Percentiles rank a stretch among this genome's conserved stretches.
These are phyloP conservation scores for Piprites chloris DNA, from an alignment of 2,113 vertebrate genomes.

Conservation along the genomic window DNA sequence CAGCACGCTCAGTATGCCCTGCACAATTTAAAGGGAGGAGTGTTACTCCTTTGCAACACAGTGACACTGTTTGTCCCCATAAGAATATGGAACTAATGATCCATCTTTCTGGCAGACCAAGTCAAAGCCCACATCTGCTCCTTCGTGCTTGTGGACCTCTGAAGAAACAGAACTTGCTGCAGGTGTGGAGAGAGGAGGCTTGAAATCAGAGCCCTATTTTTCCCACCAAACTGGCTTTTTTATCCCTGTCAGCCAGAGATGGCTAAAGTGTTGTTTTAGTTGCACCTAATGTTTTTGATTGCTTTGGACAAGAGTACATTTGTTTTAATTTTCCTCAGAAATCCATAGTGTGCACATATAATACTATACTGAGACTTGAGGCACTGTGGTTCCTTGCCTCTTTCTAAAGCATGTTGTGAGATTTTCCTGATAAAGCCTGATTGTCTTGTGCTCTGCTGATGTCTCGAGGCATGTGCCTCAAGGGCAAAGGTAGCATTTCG, in stretches of 20 bases:
- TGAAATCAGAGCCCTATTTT: not conserved
- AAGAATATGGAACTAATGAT: accelerated
- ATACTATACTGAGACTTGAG: not conserved
- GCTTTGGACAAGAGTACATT: not conserved
- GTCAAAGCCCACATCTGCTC: not conserved
- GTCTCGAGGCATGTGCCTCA: not conserved
- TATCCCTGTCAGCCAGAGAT: not conserved
- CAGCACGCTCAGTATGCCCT: not conserved
- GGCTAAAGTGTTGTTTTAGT: not conserved
- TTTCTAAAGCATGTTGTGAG: not conserved
- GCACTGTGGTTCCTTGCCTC: not conserved
- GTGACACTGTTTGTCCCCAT: not conserved
- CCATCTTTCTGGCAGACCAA: not conserved
- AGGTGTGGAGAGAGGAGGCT: not conserved
- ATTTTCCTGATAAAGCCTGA: not conserved
- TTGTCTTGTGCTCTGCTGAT: not conserved
- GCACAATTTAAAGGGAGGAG: not conserved
- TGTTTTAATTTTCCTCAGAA: not conserved
- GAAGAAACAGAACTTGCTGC: not conserved
- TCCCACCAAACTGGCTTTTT: not conserved
- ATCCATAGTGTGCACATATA: not conserved
- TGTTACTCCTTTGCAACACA: not conserved
- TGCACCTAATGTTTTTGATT: not conserved
- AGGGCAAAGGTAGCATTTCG: not conserved
- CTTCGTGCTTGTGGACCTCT: not conserved